Evolutionary conservation across 2,888 invertebrate species (phyloP), one percentile per base, ranked within the genome.

Genomic region (Marronus borbonicus): DNA sequence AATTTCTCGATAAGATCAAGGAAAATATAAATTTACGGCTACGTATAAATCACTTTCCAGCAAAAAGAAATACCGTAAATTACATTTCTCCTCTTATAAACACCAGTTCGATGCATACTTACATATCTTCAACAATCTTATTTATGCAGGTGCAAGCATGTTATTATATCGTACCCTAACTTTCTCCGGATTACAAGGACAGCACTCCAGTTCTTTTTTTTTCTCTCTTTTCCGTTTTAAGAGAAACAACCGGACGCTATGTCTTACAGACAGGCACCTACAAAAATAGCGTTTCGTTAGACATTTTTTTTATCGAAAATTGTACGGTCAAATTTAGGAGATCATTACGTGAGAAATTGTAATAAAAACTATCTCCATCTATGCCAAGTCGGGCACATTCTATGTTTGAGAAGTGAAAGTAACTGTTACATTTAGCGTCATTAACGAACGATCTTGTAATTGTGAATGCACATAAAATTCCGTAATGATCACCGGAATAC

Each of bases 331-430:
- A 14, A 62, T 68, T 44, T 68, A 49, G 17, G 12, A 28, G 52
- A 70, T 31, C 31, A 58, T 70, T 55, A 55, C 70, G 55, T 70
- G 70, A 70, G 70, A 70, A 70, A 70, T 58, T 58, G 55, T 58
- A 24, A 49, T 20, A 66, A 66, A 49, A 66, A 66, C 66, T 66
- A 49, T 66, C 66, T 12, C 66, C 44, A 12, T 70, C 58, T 36
- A 55, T 58, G 52, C 50, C 44, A 10, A 52, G n/a, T 24, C 24
- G 55, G 14, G n/a, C 36, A 65, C 36, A 70, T 58, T 24, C 20
- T n/a, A 17, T 24, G 36, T 12, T 55, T 17, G 17, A 58, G 58
- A 70, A 70, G 55, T 70, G 70, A 70, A 70, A 70, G 70, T 58
- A 12, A 31, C 55, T 70, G 20, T 20, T 55, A 70, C 36, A 70